Evolutionary conservation across 92 coral and sea anemone species (phyloP), one percentile per base, ranked within the genome.

Genomic region (Phenganax subtilis): DNA sequence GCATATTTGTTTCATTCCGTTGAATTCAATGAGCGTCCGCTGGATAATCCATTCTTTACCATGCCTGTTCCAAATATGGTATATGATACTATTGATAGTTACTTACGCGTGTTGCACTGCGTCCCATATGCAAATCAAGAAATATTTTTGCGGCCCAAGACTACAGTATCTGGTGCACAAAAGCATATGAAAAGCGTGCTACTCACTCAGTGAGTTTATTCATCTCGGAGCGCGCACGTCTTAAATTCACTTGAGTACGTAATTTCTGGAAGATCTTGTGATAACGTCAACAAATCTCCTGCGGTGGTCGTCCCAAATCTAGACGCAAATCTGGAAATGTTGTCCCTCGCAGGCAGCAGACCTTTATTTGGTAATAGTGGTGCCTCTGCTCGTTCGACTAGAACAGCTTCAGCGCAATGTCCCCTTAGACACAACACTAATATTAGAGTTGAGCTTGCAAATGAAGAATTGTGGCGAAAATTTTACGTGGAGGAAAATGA

Each of bases 401-500:
- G 5, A 37, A 37, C 47, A 37, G 47, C 47, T 37, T 37, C 47
- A 37, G 47, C 47, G 5, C 47, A 37, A 37, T 37, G 53, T 15
- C 16, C 16, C 29, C 53, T 27, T 16, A 0, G 54, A 68, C 15
- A 53, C 31, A 68, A 17, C 73, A 68, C 8, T 68, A 53, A 68
- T 68, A 3, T 68, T 3, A 37, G 47, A n/a, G 97, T 84, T 47
- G 86, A 90, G 47, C 89, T 93, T 47, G 84, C 86, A 57, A 81
- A 91, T 57, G 88, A 86, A 8, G 84, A 75, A 1, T 77, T 93
- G 31, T 93, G 97, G 97, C 72, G 71, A 31, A 77, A 85, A 20
- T 93, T 93, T 81, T 81, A 86, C 37, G 81, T 66, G 25, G 85
- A 91, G 27, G 88, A 87, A 60, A 90, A 94, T 0, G 97, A 93